Evolutionary conservation across 2,113 vertebrate species (phyloP), one percentile per base, ranked within the genome.

Genomic region (Epinephelus cyanopodus): DNA sequence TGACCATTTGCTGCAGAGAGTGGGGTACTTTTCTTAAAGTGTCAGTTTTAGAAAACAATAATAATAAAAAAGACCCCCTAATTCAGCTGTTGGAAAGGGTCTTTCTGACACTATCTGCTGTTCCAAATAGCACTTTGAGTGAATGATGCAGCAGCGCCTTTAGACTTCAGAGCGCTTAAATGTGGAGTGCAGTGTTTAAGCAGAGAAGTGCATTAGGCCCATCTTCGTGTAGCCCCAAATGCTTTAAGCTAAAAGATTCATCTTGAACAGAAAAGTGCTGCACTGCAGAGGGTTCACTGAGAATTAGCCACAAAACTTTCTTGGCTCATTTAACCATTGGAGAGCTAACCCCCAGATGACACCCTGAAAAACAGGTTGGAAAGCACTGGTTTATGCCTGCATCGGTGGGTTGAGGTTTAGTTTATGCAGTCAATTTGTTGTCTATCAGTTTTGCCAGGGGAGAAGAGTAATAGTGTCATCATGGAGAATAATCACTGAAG

Each of bases 391-490:
- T 84, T 68, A 54, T 48, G 74, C 50, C 21, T 73, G 69, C 57
- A 70, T 84, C 70, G 79, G 70, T 78, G 54, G 52, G 63, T 61
- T 87, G 80, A 72, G 74, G 70, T 86, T 85, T 83, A 54, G 77
- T 83, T 87, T 79, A 91, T 89, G 77, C 80, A 92, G 79, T 85
- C 89, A 84, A 88, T 91, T 87, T 89, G 86, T 85, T 92, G 81
- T 90, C 90, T 85, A 89, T 93, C 87, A 90, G 86, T 90, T 91
- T 91, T 90, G 81, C 87, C 77, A 79, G 72, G 74, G 86, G 86
- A 89, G 85, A 90, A 90, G 90, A 95, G 81, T 92, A 93, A 94
- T 93, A 68, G 92, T 79, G 85, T 91, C 92, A 95, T 94, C 93
- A 93, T 87, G 72, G 83, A 80, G 83, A 79, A 85, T 92, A 87